Conservation (phyloP, 2,888 invertebrate genomes). For the Crocallis elinguaria region DNA sequence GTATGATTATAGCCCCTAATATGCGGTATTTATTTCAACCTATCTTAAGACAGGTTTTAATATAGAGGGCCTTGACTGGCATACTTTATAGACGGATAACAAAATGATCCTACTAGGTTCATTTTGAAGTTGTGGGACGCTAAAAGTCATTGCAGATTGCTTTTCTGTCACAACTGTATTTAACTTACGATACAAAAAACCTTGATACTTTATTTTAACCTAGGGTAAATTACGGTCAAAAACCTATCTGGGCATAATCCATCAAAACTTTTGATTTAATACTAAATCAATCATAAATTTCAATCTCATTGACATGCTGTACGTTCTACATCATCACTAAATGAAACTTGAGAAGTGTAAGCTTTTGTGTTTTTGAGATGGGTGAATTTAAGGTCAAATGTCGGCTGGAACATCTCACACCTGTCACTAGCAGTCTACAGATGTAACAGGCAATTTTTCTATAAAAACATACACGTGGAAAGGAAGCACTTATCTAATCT, state of each 20-base stretch:
- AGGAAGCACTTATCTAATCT: no score
- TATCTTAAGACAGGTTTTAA: no score
- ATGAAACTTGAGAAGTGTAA: background rate
- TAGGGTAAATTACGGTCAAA: slow-evolving; percentile 12
- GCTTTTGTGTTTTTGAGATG: background rate
- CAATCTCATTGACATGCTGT: background rate
- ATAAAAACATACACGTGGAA: no score
- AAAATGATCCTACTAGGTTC: no score
- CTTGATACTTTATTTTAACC: slow-evolving; percentile 8
- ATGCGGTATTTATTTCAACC: no score
- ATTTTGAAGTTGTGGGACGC: no score
- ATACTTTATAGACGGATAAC: no score
- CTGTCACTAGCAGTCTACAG: background rate
- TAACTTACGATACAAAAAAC: no score
- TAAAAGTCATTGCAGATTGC: no score
- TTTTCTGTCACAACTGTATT: no score
- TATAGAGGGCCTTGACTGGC: no score
- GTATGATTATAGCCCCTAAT: no score
- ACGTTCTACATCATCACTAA: background rate
- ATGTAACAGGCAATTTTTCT: background rate
- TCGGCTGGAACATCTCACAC: background rate
- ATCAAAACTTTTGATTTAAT: slow-evolving; percentile 3
- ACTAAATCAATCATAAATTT: slow-evolving; percentile 10
- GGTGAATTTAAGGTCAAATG: background rate
- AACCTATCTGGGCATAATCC: background rate